Evolutionary conservation across 2,888 invertebrate genomes (phyloP).

Genomic region (Yponomeuta malinellus): DNA sequence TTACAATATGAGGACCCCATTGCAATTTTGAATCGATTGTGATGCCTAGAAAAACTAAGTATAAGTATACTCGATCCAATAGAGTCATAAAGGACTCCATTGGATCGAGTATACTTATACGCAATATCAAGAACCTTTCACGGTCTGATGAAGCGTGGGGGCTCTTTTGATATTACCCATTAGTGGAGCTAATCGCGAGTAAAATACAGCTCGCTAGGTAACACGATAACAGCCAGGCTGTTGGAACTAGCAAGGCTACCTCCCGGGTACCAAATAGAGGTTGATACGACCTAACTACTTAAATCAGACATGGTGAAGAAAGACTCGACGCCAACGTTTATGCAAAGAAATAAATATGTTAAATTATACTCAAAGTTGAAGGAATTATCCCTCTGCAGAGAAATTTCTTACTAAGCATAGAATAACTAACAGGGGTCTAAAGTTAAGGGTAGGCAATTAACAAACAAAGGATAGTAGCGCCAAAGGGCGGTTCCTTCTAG

Average conservation of each 20-base stretch:
- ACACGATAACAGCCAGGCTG: background rate
- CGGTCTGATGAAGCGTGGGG: conserved; percentile 9
- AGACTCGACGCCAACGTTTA: no score
- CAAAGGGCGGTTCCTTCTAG: background rate
- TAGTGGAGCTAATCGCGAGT: conserved; percentile 7
- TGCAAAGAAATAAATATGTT: no score
- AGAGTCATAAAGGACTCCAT: background rate
- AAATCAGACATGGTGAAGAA: background rate
- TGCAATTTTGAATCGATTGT: no score
- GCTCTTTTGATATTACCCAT: conserved; percentile 11
- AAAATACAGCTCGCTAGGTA: conserved; percentile 8
- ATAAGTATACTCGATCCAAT: no score
- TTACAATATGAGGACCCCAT: no score
- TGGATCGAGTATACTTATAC: background rate
- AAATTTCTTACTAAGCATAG: background rate
- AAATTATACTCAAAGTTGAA: no score
- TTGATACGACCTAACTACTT: background rate
- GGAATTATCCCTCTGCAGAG: no score
- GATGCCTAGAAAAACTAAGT: no score
- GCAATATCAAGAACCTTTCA: background rate
- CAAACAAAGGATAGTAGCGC: background rate
- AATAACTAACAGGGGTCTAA: background rate
- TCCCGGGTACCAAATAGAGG: background rate
- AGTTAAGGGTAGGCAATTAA: background rate
- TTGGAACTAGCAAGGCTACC: background rate